Conservation (phyloP, 2,113 vertebrate species). For the Nannospalax galili region DNA sequence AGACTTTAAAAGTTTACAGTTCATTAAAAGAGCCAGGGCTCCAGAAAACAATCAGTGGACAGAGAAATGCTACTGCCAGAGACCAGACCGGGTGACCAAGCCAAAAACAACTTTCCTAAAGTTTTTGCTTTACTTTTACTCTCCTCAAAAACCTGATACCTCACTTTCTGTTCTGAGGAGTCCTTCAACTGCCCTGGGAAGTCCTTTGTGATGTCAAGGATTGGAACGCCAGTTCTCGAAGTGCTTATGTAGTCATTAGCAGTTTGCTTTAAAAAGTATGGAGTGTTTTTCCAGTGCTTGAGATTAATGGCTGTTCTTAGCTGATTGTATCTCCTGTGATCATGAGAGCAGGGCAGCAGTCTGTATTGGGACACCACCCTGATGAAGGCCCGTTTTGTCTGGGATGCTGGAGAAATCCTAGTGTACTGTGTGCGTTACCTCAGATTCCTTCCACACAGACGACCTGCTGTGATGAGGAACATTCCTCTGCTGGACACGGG, state of each 20-base stretch:
- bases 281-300: not conserved
- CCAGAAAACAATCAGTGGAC: not conserved
- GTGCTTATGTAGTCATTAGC: not conserved
- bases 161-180: slow-evolving; percentile 10
- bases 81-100: not conserved
- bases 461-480: slow-evolving; percentile 84
- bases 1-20: slow-evolving; percentile 36
- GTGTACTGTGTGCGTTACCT: slow-evolving; percentile 77
- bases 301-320: slow-evolving; percentile 59
- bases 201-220: rapidly evolving
- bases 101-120: not conserved
- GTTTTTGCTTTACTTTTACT: not conserved
- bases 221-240: slow-evolving; percentile 34
- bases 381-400: slow-evolving; percentile 74
- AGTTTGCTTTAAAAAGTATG: slow-evolving; percentile 15
- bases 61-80: not conserved
- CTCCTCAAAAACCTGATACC: not conserved
- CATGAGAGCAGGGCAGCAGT: slow-evolving; percentile 60
- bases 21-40: not conserved
- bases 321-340: slow-evolving; percentile 59
- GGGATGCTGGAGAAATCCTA: slow-evolving; percentile 83
- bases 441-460: slow-evolving; percentile 83
- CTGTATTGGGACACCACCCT: slow-evolving; percentile 44
- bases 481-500: slow-evolving; percentile 79
- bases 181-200: slow-evolving; percentile 20